Evolutionary conservation across 2,888 invertebrate species (phyloP).

Genomic region (Lasioglossum pauxillum): DNA sequence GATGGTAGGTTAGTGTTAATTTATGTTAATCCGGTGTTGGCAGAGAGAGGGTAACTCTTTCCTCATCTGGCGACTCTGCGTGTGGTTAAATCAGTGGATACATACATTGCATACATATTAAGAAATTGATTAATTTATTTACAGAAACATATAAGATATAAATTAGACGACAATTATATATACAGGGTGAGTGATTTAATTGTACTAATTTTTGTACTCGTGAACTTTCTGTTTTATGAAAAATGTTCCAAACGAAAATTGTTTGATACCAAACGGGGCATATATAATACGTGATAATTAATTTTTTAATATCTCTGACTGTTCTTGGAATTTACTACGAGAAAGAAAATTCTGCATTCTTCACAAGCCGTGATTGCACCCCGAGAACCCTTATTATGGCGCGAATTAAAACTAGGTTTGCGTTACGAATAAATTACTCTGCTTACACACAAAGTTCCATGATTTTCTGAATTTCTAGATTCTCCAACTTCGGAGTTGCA

Average conservation of each 20-base stretch:
- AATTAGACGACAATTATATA: no score
- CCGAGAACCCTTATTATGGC: not conserved
- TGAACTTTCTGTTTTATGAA: not conserved
- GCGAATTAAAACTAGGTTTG: not conserved
- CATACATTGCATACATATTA: no score
- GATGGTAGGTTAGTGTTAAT: no score
- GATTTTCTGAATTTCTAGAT: slow-evolving; percentile 1
- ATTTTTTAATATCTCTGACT: not conserved
- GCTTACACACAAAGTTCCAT: not conserved
- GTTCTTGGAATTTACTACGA: not conserved
- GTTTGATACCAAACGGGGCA: not conserved
- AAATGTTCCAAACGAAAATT: not conserved
- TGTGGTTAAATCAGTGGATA: no score
- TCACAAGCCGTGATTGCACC: not conserved
- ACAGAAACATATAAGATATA: no score
- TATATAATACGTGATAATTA: not conserved
- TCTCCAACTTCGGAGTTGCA: not conserved
- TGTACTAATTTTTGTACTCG: no score
- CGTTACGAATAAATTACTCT: not conserved
- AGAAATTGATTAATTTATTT: no score
- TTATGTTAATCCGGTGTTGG: no score
- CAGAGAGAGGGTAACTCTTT: no score
- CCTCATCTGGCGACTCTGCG: no score
- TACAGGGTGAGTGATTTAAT: no score
- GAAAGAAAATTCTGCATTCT: not conserved